phyloP scores from a whole-genome alignment of 2,888 invertebrate species.

The Caenorhabditis drosophilae region DNA sequence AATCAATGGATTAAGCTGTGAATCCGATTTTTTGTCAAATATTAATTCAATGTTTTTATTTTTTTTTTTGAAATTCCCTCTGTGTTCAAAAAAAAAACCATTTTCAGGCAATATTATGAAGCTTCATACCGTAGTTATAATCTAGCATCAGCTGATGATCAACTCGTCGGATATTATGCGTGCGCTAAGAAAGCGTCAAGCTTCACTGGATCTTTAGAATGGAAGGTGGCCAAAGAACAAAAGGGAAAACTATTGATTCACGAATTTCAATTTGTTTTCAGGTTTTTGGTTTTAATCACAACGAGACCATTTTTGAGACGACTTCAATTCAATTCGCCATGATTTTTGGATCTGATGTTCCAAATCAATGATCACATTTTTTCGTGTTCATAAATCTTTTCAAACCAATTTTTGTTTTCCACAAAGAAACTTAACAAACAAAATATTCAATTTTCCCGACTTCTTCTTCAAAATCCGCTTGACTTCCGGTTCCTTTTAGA shows the following conservation, averaged over 20 bases:
- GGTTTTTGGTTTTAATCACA: too few species aligned
- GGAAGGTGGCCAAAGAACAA: constrained; percentile 1
- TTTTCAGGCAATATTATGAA: neutral
- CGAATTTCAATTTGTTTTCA: neutral
- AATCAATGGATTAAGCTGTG: constrained; percentile 56
- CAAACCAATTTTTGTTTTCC: too few species aligned
- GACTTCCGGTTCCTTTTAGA: neutral
- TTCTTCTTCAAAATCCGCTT: neutral
- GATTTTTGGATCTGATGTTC: too few species aligned
- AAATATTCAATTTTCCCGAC: too few species aligned
- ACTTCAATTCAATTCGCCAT: neutral
- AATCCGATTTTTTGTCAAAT: constrained; percentile 50
- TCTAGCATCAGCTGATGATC: neutral
- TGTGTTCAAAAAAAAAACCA: too few species aligned
- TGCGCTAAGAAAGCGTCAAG: neutral
- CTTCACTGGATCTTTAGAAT: neutral
- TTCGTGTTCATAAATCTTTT: too few species aligned
- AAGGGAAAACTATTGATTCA: too few species aligned
- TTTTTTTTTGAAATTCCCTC: neutral
- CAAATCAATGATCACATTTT: neutral
- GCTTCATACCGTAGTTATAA: neutral
- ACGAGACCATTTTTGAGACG: neutral
- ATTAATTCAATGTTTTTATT: constrained; percentile 44
- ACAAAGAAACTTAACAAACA: too few species aligned
- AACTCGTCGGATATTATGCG: constrained; percentile 4